Percentiles rank a stretch among this genome's conserved stretches.
These are phyloP conservation scores for Branchipolynoe longqiensis DNA, from an alignment of 2,888 invertebrate genomes.

Conservation along the genomic window DNA sequence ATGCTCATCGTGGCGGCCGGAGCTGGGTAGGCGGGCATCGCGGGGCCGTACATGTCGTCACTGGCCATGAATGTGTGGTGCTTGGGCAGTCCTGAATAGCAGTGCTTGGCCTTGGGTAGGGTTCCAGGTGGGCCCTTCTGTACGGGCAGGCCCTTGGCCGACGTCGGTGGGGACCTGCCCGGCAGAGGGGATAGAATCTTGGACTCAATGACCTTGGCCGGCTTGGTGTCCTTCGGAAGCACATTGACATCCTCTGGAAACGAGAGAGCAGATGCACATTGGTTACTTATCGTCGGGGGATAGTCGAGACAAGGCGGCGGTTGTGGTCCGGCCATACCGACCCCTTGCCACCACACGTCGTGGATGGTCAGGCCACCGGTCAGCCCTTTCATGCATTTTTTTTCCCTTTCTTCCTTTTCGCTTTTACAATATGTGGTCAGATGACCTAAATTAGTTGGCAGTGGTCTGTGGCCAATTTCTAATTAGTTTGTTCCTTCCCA, in stretches of 20 bases:
- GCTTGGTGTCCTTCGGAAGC: constrained; percentile 49
- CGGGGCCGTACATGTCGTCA: constrained; percentile 10
- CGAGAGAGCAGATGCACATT: neutral
- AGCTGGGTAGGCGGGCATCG: constrained; percentile 10
- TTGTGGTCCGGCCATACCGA: too few relatives aligned
- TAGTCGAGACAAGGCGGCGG: too few relatives aligned
- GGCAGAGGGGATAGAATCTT: constrained; percentile 48
- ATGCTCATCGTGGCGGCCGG: constrained; percentile 29
- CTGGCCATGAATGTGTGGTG: constrained; percentile 45
- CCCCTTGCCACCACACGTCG: too few relatives aligned
- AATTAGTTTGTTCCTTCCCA: too few relatives aligned
- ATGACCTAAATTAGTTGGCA: too few relatives aligned
- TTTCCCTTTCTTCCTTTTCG: too few relatives aligned
- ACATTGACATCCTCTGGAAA: constrained; percentile 48
- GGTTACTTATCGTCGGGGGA: neutral
- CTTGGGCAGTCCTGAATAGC: constrained; percentile 39
- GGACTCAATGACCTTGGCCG: constrained; percentile 19
- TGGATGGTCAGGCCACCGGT: too few relatives aligned
- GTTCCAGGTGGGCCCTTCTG: constrained; percentile 6
- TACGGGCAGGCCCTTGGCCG: constrained; percentile 23
- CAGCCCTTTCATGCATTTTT: too few relatives aligned
- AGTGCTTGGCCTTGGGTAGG: constrained; percentile 50
- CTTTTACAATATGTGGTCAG: too few relatives aligned
- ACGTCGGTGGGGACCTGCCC: constrained; percentile 31
- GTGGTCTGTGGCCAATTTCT: too few relatives aligned